These are phyloP conservation scores for Hypocryptadius cinnamomeus DNA, from an alignment of 2,113 vertebrate genomes.

Conservation along the genomic window DNA sequence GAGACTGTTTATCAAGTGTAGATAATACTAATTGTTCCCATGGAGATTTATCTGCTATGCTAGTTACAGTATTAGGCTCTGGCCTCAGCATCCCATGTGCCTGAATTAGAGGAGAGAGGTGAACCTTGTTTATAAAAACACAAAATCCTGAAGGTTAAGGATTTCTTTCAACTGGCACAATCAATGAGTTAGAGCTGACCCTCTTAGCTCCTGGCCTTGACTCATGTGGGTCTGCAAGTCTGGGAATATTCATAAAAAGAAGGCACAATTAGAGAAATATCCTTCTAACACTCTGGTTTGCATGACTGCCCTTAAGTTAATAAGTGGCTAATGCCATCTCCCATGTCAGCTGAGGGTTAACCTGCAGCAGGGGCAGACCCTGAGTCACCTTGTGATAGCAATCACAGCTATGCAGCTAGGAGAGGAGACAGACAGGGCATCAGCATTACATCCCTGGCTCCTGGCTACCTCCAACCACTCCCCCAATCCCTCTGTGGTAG, in stretches of 20 bases:
- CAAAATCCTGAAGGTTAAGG: slow-evolving; percentile 1
- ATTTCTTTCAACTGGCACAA: neutral
- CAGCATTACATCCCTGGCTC: neutral
- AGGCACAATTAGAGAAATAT: neutral
- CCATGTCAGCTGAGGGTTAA: slow-evolving; percentile 2
- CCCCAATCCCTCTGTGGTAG: neutral
- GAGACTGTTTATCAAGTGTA: slow-evolving; percentile 69
- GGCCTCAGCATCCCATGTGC: slow-evolving; percentile 33
- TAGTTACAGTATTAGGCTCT: slow-evolving; percentile 45
- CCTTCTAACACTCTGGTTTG: neutral
- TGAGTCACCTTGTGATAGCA: neutral
- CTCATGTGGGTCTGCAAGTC: neutral
- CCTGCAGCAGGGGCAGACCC: neutral
- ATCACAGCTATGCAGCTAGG: neutral
- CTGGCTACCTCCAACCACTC: neutral
- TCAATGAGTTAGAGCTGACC: neutral
- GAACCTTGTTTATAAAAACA: slow-evolving; percentile 45
- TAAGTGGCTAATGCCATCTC: slow-evolving; percentile 17
- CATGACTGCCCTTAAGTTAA: neutral
- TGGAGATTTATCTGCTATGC: slow-evolving; percentile 61
- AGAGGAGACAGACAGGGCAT: neutral
- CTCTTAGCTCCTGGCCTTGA: neutral
- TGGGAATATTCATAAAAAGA: neutral
- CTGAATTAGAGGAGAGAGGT: slow-evolving; percentile 32
- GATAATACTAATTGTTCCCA: slow-evolving; percentile 71